A percentile compares a stretch with the other conserved stretches of the same genome.
Conservation (phyloP, 2,888 invertebrate species). For the Pyrrhosoma nymphula region DNA sequence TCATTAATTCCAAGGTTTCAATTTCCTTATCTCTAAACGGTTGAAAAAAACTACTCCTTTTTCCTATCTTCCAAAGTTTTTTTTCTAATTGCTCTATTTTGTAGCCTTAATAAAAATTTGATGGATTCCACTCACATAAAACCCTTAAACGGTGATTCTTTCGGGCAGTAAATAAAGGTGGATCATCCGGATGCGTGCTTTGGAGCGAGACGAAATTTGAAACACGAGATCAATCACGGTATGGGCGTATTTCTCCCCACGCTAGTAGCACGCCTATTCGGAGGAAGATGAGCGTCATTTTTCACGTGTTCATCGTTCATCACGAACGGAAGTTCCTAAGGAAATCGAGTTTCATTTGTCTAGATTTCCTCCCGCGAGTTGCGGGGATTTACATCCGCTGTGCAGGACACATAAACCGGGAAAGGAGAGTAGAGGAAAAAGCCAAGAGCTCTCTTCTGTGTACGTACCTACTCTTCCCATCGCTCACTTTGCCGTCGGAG, state of each 20-base stretch:
- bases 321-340: background rate
- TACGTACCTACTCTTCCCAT: background rate
- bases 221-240: background rate
- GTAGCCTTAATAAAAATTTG: background rate
- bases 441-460: background rate
- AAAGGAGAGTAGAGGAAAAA: background rate
- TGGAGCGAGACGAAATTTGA: background rate
- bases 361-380: background rate
- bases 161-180: background rate
- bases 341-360: slow-evolving; percentile 35
- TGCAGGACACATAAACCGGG: background rate
- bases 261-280: background rate
- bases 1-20: background rate
- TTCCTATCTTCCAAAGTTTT: background rate
- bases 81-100: background rate
- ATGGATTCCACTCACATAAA: background rate
- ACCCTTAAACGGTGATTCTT: background rate
- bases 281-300: background rate
- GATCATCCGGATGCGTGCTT: background rate
- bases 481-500: background rate
- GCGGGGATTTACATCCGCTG: background rate
- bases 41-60: background rate
- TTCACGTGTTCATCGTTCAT: background rate
- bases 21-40: background rate
- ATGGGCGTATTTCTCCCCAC: background rate